Evolutionary conservation across 2,888 invertebrate species (phyloP).

Genomic region (Coremacera marginata): DNA sequence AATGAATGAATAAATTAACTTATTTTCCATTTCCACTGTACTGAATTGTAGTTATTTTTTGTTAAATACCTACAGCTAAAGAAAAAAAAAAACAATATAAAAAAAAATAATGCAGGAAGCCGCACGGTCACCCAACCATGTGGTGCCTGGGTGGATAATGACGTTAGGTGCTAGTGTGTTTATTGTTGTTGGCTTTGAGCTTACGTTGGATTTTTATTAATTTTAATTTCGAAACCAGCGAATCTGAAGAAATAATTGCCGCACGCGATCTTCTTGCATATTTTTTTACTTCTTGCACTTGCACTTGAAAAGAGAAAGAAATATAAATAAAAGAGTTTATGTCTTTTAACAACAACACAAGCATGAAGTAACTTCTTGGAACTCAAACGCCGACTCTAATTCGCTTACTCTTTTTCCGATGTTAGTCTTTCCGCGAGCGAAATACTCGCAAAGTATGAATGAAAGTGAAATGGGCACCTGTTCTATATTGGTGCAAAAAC

Average conservation of each 20-base stretch:
- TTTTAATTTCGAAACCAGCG: conserved; percentile 33
- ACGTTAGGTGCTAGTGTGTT: conserved; percentile 6
- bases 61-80: background rate
- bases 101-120: conserved; percentile 43
- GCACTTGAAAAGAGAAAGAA: conserved; percentile 50
- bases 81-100: background rate
- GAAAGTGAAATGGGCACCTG: conserved; percentile 29
- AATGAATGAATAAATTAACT: conserved; percentile 3
- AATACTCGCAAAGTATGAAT: background rate
- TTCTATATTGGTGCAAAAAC: conserved; percentile 22
- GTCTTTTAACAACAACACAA: conserved; percentile 2
- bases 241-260: conserved; percentile 30
- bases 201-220: conserved; percentile 40
- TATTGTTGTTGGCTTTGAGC: conserved; percentile 37
- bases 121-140: conserved; percentile 48
- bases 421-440: conserved; percentile 18
- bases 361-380: background rate
- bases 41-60: background rate
- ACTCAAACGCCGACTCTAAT: background rate
- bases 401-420: background rate
- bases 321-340: background rate
- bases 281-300: conserved; percentile 44
- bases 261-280: conserved; percentile 45
- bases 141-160: conserved; percentile 45
- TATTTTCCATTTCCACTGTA: conserved; percentile 9